Percentiles rank a stretch among this genome's conserved stretches.
Conservation (phyloP, 1,140 invertebrate genomes). For the Panonychus citri region DNA sequence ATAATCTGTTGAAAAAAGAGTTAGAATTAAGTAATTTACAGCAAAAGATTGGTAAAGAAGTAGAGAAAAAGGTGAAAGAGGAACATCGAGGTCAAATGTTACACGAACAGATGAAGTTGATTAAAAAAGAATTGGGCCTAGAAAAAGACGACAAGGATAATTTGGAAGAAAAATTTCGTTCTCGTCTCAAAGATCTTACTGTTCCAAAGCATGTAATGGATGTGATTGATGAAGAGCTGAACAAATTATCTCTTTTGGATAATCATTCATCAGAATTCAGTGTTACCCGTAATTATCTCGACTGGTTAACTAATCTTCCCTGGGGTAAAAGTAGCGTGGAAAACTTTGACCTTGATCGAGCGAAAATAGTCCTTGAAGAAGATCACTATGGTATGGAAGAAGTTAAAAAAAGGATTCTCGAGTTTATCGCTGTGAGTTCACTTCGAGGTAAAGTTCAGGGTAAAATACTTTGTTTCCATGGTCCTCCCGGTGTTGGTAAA, state of each 20-base stretch:
- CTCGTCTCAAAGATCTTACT: slow-evolving; percentile 62
- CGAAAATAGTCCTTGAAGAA: slow-evolving; percentile 67
- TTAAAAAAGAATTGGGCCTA: slow-evolving; percentile 92
- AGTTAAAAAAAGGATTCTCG: slow-evolving; percentile 87
- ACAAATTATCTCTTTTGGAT: slow-evolving; percentile 85
- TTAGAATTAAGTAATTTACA: slow-evolving; percentile 86
- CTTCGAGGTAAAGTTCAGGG: slow-evolving; percentile 85
- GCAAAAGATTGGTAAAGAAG: slow-evolving; percentile 82
- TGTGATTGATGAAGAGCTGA: slow-evolving; percentile 90
- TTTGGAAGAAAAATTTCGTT: slow-evolving; percentile 85
- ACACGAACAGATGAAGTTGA: slow-evolving; percentile 91
- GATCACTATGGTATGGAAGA: slow-evolving; percentile 99
- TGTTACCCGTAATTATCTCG: slow-evolving; percentile 92
- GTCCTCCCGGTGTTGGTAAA: slow-evolving; percentile 95
- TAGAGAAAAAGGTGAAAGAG: slow-evolving; percentile 96
- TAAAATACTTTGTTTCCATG: slow-evolving; percentile 96
- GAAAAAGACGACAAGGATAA: slow-evolving; percentile 99
- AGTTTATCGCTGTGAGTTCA: slow-evolving; percentile 97
- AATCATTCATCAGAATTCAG: slow-evolving; percentile 97
- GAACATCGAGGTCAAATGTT: slow-evolving; percentile 94
- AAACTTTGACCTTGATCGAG: slow-evolving; percentile 65
- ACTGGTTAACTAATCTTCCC: slow-evolving; percentile 89
- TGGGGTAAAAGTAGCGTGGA: slow-evolving; percentile 89
- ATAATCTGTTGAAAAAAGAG: slow-evolving; percentile 88
- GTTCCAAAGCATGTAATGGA: slow-evolving; percentile 72